Base-by-base conservation (phyloP, 2,113 vertebrate genomes). In the Jaculus jaculus region DNA sequence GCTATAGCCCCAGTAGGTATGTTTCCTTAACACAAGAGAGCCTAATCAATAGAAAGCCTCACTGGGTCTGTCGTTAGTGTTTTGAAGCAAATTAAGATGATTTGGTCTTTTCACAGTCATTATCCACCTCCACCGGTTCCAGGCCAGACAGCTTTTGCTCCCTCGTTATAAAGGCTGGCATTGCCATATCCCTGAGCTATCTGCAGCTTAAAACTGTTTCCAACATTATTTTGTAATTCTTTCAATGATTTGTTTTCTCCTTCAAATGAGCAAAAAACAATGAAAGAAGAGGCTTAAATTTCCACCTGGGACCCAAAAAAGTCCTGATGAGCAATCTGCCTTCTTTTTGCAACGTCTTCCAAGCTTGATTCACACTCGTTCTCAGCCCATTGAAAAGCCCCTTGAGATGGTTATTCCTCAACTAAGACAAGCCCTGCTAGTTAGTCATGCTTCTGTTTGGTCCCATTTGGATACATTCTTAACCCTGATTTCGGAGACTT, bases 51-150 rank as follows among this genome's bases (percentile, higher is more conserved):
- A 94, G 96, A 97, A 93, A 88, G 71, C 39, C 8, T 91, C 65
- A 87, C 15, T 96, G 61, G 77, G 93, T 90, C 91, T 96, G 92
- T 96, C 95, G 96, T 96, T 89, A 2, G 58, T 89, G 97, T 94
- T 98, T 96, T 95, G 96, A 94, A 96, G 95, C 88, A 92, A 90
- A 93, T 72, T 87, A 72, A 88, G n/a, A 81, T 68, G 72, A 16
- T 84, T 95, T 23, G 60, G 79, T 92, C 32, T 32, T 80, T 89
- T 82, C 80, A 66, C 63, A 83, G 77, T 61, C 58, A 83, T 72
- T 60, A 63, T 34, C 42, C 79, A 42, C 51, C 73, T 93, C 68
- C 88, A 58, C 73, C 93, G 83, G 58, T 92, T 92, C 84, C 9
- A 77, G 68, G 87, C 88, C 92, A 92, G 95, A n/a, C 2, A 1